Base-by-base conservation (phyloP, 2,797 vertebrate species). In the Sardinella longiceps region DNA sequence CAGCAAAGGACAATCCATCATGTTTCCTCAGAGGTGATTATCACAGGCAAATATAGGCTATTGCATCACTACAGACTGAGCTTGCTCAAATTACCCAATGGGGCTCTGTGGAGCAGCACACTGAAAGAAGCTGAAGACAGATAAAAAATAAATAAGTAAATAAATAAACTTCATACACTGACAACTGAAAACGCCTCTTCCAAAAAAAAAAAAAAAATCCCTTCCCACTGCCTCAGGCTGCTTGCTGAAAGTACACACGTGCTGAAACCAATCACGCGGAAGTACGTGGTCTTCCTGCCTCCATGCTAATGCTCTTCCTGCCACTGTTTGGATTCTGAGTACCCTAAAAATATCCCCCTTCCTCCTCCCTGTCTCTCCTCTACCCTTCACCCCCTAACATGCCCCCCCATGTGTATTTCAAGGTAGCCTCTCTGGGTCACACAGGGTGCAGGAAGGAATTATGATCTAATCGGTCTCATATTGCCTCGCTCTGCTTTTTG, bases 391-490 rank as follows among this genome's bases (percentile, higher is more conserved):
- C 15, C 5, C n/a, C n/a, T n/a, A n/a, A n/a, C n/a, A n/a, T n/a
- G n/a, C n/a, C n/a, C n/a, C n/a, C 28, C 70, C 70, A 43, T 39
- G 70, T 77, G 33, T 77, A 77, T 77, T 77, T 77, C 70, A 77
- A 77, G 70, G 70, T 77, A 43, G 33, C 18, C 37, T 77, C 70
- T 23, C 33, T 77, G 70, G 70, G 70, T 77, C 70, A 77, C 70
- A 20, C 70, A 20, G 70, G 70, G 33, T 77, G 70, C 70, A 77
- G 37, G 70, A 77, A 77, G 70, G 70, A 77, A 77, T 77, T 77
- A 77, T 77, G 70, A 77, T 77, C 70, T 43, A 77, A 77, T 77
- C 70, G 7, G 14, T 77, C 70, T 77, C 70, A 77, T 77, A 77
- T 77, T 77, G 70, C 70, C 37, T 43, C 15, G 70, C 33, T 39